Percentiles rank a stretch among this genome's conserved stretches.
phyloP scores from a whole-genome alignment of 2,888 invertebrate genomes.

The Willowsia nigromaculata region DNA sequence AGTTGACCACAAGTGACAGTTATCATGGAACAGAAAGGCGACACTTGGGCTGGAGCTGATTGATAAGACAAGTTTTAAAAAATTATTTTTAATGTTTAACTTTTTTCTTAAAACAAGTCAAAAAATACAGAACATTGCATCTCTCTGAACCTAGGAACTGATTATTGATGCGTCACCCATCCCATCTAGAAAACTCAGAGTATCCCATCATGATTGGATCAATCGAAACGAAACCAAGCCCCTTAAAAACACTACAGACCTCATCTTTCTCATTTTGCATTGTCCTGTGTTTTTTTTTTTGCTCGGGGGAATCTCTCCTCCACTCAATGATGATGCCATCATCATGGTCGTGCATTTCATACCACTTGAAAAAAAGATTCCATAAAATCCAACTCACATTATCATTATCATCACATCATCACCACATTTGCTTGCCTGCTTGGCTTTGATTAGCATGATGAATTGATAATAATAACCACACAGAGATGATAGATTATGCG shows the following conservation, averaged over 20 bases:
- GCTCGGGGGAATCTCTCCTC: conserved; percentile 75
- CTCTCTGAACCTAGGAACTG: background rate
- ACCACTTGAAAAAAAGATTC: background rate
- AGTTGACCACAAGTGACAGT: too few relatives aligned
- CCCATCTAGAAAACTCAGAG: too few relatives aligned
- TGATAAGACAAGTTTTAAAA: background rate
- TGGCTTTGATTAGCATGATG: background rate
- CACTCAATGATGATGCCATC: background rate
- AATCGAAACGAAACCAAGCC: background rate
- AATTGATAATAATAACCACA: background rate
- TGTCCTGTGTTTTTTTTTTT: conserved; percentile 67
- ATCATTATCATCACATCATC: background rate
- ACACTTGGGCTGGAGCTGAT: background rate
- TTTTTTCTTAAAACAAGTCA: background rate
- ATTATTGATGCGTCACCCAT: conserved; percentile 44
- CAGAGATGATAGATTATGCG: too few relatives aligned
- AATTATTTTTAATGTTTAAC: background rate
- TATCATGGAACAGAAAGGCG: background rate
- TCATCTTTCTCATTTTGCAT: background rate
- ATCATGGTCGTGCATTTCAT: conserved; percentile 18
- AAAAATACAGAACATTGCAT: too few relatives aligned
- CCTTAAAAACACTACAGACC: background rate
- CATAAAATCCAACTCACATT: background rate
- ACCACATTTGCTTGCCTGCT: background rate
- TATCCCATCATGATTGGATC: background rate